Evolutionary conservation across 1,140 invertebrate genomes (phyloP).

Genomic region (Lucilia sericata): DNA sequence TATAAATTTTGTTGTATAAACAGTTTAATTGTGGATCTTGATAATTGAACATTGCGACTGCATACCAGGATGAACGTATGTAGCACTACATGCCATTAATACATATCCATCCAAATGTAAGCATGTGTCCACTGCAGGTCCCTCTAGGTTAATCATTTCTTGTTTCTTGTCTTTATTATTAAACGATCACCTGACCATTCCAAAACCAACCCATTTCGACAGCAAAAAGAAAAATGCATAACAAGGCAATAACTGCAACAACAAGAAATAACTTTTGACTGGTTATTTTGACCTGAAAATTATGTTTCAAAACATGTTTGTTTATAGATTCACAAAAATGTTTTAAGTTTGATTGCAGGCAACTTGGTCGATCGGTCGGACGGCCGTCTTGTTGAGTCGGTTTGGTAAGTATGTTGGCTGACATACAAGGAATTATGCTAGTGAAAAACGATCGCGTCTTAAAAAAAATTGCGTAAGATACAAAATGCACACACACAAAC

Average conservation of each 20-base stretch:
- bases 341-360: neutral
- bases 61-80: neutral
- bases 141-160: constrained; percentile 4
- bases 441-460: constrained; percentile 28
- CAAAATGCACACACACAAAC: neutral
- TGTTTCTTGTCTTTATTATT: neutral
- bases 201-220: neutral
- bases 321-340: constrained; percentile 26
- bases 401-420: neutral
- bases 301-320: constrained; percentile 35
- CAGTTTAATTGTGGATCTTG: neutral
- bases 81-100: neutral
- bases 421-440: constrained; percentile 37
- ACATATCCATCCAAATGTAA: neutral
- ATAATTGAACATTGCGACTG: neutral
- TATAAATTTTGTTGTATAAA: neutral
- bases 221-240: neutral
- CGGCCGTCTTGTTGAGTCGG: neutral
- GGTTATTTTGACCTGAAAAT: constrained; percentile 41
- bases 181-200: constrained; percentile 38
- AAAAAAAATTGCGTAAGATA: constrained; percentile 37
- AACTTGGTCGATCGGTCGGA: neutral
- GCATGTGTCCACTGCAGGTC: neutral
- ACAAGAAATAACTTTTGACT: constrained; percentile 20
- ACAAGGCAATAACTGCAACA: neutral